Base-by-base conservation (phyloP, 2,888 invertebrate genomes). In the Diarsia mendica region DNA sequence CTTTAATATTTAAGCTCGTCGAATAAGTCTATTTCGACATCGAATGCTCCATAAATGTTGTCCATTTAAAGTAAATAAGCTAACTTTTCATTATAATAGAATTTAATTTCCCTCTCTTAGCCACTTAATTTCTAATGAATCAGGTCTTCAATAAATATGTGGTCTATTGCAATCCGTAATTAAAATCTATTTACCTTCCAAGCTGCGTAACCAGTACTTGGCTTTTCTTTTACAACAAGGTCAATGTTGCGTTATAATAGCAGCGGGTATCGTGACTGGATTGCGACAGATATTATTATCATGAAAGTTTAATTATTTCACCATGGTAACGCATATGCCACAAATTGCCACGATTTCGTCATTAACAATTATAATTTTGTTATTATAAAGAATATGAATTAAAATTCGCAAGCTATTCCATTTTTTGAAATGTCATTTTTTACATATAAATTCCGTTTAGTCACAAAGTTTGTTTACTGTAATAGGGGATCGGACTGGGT, bases 191-290 rank as follows among this genome's bases (percentile, higher is more conserved):
- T 67, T 70, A 23, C 23, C 33, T 28, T 71, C 69, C 39, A 83
- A 46, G 60, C 76, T 74, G 69, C 67, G 77, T 83, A 86, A 75
- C 61, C 65, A 60, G 79, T 58, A 51, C 44, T 75, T 68, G 11
- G 63, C 64, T 80, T 85, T 80, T 80, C 77, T 77, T 79, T 77
- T 77, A 76, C 72, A 82, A 80, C 79, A 85, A 86, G 86, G 85
- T 83, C 85, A 85, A 83, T 80, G 77, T 87, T 87, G 77, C 88
- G 85, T 85, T 85, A 86, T 77, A 79, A 85, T 72, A 69, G 67
- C 77, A 69, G 75, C 66, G 51, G 69, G 64, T 78, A 77, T 82
- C 79, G 83, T 78, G 79, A 83, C 80, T 70, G 64, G 70, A 84
- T 87, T 86, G 83, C 83, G 75, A 79, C 77, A 80, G 63, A 64